A percentile compares a stretch with the other conserved stretches of the same genome.
phyloP scores from a whole-genome alignment of 2,113 vertebrate genomes.

The Embiotoca jacksoni region DNA sequence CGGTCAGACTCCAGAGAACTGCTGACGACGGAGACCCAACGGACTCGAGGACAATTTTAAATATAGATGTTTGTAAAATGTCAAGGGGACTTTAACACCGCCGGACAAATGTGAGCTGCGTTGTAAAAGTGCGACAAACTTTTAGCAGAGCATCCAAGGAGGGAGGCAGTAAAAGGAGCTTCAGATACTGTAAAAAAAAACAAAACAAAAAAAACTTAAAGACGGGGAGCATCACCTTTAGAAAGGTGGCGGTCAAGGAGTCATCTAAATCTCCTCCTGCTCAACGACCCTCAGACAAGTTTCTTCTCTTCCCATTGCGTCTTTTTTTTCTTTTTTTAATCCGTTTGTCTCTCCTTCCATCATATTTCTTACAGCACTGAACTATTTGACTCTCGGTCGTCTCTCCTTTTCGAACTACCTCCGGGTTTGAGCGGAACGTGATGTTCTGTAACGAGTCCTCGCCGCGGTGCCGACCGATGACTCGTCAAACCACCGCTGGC shows the following conservation, averaged over 20 bases:
- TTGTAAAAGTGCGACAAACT: conserved; percentile 1
- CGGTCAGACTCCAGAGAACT: background rate
- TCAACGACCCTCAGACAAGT: background rate
- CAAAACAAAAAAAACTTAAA: background rate
- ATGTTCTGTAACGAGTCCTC: conserved; percentile 1
- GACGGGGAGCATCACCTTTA: background rate
- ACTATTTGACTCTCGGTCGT: background rate
- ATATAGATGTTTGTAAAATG: conserved; percentile 46
- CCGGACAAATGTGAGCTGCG: conserved; percentile 12
- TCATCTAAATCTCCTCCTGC: background rate
- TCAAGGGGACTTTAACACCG: conserved; percentile 41
- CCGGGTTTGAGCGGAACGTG: background rate
- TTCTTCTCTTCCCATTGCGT: background rate
- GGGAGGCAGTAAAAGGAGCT: conserved; percentile 1
- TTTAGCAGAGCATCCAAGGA: conserved; percentile 4
- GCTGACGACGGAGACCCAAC: conserved; percentile 7
- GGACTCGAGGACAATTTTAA: conserved; percentile 36
- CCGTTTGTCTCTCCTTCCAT: background rate
- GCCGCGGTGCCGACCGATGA: background rate
- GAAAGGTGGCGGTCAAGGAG: conserved; percentile 4
- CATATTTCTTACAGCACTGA: background rate
- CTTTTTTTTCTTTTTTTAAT: background rate
- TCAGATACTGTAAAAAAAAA: background rate
- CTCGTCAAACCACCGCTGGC: background rate
- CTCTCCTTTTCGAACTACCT: background rate